Conservation (phyloP, 2,113 vertebrate species). For the Myrmecobius fasciatus region DNA sequence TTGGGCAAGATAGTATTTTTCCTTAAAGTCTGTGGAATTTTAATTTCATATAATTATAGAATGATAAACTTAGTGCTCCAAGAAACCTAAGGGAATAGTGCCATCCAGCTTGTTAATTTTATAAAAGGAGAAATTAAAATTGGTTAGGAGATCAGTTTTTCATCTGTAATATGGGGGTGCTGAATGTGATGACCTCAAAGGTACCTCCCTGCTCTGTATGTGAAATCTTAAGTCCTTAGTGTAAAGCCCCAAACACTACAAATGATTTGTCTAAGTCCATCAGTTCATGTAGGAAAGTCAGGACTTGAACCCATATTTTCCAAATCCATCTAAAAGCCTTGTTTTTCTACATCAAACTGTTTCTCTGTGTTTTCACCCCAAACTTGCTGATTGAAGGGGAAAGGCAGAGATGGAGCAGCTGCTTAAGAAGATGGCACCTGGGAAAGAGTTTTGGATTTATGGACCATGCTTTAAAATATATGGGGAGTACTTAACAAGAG, state of each 20-base stretch:
- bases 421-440: not conserved
- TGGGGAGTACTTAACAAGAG: not conserved
- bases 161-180: not conserved
- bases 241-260: not conserved
- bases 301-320: not conserved
- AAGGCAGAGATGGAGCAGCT: not conserved
- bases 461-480: not conserved
- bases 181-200: not conserved
- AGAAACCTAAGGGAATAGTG: not conserved
- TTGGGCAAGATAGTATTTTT: not conserved
- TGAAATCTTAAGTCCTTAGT: not conserved
- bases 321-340: not conserved
- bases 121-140: not conserved
- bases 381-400: not conserved
- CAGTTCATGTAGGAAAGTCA: not conserved
- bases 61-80: not conserved
- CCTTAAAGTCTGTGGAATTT: not conserved
- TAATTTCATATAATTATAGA: not conserved
- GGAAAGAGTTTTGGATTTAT: slow-evolving; percentile 2
- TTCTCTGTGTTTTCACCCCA: not conserved
- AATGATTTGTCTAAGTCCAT: not conserved
- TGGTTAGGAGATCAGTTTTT: not conserved
- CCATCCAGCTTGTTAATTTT: not conserved
- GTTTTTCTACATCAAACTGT: not conserved
- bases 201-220: not conserved